Conservation (phyloP, 2,888 invertebrate genomes). For the Drosophila flavopinicola region DNA sequence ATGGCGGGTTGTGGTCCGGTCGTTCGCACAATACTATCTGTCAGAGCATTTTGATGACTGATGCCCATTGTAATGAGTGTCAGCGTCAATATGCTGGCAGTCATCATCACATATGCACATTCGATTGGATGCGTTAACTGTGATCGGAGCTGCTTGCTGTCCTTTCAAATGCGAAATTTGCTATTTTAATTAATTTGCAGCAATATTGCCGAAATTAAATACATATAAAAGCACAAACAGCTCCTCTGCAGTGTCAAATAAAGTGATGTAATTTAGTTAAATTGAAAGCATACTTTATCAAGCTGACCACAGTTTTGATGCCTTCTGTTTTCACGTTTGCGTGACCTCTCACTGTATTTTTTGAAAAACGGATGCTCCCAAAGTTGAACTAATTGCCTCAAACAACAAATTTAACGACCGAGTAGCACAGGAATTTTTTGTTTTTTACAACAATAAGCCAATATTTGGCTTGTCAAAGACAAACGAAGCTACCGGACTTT, state of each 20-base stretch:
- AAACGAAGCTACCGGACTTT: no score
- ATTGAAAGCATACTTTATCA: neutral
- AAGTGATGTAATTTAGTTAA: no score
- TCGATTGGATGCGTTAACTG: constrained; percentile 1
- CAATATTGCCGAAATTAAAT: neutral
- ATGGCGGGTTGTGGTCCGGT: neutral
- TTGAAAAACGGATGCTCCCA: no score
- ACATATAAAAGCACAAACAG: neutral
- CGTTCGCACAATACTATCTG: constrained; percentile 35
- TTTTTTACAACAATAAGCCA: no score
- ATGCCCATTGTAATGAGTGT: constrained; percentile 46
- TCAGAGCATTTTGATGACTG: constrained; percentile 42
- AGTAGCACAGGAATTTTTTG: no score
- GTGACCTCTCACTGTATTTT: neutral
- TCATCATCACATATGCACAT: neutral
- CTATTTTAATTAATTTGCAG: neutral
- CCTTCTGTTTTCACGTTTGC: neutral
- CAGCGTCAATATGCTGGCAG: constrained; percentile 37
- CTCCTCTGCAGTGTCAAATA: neutral
- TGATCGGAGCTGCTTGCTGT: neutral
- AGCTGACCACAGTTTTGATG: neutral
- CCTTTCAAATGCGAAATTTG: neutral
- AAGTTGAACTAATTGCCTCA: no score
- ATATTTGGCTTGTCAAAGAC: no score
- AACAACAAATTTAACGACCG: no score